phyloP scores from a whole-genome alignment of 2,888 invertebrate species.

The Pelosia muscerda region DNA sequence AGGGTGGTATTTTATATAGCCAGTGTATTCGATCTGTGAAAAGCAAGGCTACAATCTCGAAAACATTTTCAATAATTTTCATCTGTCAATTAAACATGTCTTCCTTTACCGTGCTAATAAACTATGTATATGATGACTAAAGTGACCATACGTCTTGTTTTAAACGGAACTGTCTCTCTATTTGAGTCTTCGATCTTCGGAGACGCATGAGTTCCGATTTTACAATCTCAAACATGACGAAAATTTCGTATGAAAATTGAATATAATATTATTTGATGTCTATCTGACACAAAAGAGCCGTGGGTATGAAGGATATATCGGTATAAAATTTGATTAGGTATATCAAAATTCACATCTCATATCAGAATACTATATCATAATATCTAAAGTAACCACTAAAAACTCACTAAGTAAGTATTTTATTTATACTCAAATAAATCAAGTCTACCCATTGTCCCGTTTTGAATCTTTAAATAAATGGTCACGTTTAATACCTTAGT shows the following conservation, averaged over 20 bases:
- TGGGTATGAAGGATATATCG: too few relatives aligned
- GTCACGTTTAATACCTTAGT: slow-evolving; percentile 4
- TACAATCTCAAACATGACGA: too few relatives aligned
- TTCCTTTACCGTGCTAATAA: slow-evolving; percentile 26
- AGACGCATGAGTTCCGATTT: too few relatives aligned
- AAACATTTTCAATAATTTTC: background rate
- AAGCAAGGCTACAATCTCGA: background rate
- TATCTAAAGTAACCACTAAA: too few relatives aligned
- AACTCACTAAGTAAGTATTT: too few relatives aligned
- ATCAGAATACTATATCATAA: background rate
- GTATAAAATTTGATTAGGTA: too few relatives aligned
- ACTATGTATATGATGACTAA: slow-evolving; percentile 22
- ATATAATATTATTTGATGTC: background rate
- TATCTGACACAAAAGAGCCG: background rate
- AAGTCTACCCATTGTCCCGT: background rate
- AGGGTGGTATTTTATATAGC: too few relatives aligned
- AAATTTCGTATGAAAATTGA: background rate
- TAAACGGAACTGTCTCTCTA: background rate
- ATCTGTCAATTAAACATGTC: background rate
- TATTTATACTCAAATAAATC: background rate
- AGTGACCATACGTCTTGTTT: background rate
- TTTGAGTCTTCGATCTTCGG: too few relatives aligned
- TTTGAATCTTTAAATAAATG: background rate
- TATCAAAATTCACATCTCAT: too few relatives aligned
- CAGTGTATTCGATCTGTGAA: background rate